These are phyloP conservation scores for Arenaria interpres DNA, from an alignment of 2,113 vertebrate genomes.

Conservation along the genomic window DNA sequence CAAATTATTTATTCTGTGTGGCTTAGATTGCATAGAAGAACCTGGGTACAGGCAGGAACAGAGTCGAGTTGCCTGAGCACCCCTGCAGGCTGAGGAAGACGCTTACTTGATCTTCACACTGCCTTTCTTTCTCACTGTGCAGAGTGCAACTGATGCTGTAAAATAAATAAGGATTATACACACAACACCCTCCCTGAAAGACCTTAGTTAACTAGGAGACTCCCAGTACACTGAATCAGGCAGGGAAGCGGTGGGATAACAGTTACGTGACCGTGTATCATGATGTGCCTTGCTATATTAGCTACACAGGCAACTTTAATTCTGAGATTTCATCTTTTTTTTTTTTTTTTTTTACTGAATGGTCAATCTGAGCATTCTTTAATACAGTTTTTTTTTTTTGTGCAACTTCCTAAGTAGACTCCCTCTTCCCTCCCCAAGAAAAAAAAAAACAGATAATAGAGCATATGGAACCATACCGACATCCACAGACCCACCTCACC, in stretches of 20 bases:
- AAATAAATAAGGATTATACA: neutral
- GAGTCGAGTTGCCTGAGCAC: fast-evolving
- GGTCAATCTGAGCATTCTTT: neutral
- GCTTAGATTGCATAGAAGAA: neutral
- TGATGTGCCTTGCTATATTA: neutral
- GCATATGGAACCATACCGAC: fast-evolving
- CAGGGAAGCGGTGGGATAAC: neutral
- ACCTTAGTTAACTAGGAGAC: neutral
- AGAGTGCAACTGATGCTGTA: neutral
- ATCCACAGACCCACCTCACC: neutral
- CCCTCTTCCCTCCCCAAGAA: neutral
- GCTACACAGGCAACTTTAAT: neutral
- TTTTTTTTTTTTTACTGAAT: neutral
- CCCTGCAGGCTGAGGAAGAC: neutral
- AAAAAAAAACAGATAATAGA: neutral
- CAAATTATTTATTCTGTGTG: neutral
- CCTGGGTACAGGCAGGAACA: neutral
- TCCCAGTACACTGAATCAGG: neutral
- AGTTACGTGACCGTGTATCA: neutral
- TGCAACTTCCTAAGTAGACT: neutral
- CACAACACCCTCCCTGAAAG: neutral
- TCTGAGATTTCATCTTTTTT: neutral
- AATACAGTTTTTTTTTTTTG: neutral
- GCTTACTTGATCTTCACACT: fast-evolving
- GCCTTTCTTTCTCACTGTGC: neutral